Percentiles rank a stretch among this genome's conserved stretches.
phyloP scores from a whole-genome alignment of 2,113 vertebrate species.

The Podiceps cristatus region DNA sequence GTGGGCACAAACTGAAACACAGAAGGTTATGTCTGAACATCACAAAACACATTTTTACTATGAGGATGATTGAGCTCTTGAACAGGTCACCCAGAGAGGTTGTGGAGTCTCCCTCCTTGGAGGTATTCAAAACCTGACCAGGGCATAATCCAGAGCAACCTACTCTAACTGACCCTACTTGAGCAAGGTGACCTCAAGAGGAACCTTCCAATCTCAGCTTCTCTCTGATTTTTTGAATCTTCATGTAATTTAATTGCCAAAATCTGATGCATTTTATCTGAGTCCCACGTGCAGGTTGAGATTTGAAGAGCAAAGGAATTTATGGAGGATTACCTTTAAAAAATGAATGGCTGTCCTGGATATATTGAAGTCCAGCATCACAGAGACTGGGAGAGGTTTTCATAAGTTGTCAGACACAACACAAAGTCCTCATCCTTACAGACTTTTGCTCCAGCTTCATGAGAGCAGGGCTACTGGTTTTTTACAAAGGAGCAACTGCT shows the following conservation, averaged over 20 bases:
- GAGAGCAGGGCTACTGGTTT: background rate
- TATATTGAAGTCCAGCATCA: background rate
- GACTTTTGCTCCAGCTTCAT: background rate
- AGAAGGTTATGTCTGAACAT: background rate
- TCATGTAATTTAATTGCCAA: background rate
- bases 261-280: background rate
- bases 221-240: background rate
- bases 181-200: background rate
- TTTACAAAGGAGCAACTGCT: background rate
- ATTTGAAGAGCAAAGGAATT: background rate
- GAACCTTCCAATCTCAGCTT: background rate
- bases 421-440: background rate
- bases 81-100: background rate
- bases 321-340: background rate
- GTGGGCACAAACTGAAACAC: background rate
- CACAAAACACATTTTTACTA: background rate
- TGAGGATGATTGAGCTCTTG: background rate
- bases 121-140: background rate
- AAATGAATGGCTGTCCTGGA: background rate
- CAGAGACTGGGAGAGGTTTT: background rate
- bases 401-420: background rate
- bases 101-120: background rate
- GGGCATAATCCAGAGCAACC: background rate
- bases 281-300: background rate
- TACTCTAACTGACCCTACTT: background rate